Conservation (phyloP, 2,797 vertebrate genomes). For the Brachyrhaphis roseni region DNA sequence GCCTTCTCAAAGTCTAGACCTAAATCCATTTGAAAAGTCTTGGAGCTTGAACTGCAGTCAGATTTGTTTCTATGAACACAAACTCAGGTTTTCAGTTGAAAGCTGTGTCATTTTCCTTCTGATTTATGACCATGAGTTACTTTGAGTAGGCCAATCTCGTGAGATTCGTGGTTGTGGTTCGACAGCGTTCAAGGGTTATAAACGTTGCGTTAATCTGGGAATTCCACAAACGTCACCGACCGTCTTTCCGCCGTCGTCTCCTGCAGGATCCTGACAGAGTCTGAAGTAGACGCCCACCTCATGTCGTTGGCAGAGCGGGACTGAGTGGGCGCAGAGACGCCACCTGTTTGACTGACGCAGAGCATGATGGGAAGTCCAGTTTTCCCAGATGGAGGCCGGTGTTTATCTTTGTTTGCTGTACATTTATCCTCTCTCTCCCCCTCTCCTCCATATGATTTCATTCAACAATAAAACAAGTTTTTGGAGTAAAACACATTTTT, state of each 20-base stretch:
- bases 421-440: constrained; percentile 65
- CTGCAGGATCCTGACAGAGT: constrained; percentile 93
- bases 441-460: constrained; percentile 67
- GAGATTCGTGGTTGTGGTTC: neutral
- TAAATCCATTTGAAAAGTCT: neutral
- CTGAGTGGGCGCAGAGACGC: constrained; percentile 71
- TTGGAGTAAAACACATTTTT: constrained; percentile 70
- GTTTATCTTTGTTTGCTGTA: constrained; percentile 83
- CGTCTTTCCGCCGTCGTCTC: neutral
- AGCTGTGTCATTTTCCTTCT: neutral
- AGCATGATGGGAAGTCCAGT: constrained; percentile 72
- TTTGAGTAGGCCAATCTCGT: neutral
- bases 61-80: neutral
- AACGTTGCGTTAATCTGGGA: neutral
- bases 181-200: neutral
- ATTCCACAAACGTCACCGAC: neutral
- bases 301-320: constrained; percentile 95
- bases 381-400: constrained; percentile 63
- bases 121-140: neutral
- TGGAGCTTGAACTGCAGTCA: neutral
- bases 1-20: neutral
- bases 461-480: constrained; percentile 79
- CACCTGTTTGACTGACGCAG: constrained; percentile 73
- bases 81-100: neutral
- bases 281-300: constrained; percentile 92